Base-by-base conservation (phyloP, 1,140 invertebrate genomes). In the Cotesia typhae region DNA sequence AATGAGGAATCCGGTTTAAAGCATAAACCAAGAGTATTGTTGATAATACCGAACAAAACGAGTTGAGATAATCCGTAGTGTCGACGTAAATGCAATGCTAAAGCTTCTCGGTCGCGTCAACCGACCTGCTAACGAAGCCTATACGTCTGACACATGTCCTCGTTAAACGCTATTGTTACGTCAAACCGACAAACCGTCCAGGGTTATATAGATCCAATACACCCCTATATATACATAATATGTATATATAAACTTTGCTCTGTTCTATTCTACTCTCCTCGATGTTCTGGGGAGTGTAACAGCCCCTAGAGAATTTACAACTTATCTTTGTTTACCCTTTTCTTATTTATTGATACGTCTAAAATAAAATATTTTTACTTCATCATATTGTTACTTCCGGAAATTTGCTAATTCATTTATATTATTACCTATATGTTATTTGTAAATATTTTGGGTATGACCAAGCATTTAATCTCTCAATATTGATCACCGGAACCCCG, bases 161-260 rank as follows among this genome's bases (percentile, higher is more conserved):
- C 82, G 79, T 84, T 86, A 85, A 80, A 79, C 73, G 77, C 81
- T 77, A 85, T 86, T 86, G 84, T 86, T 84, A 79, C 81, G 72
- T 75, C 61, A 59, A 60, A 28, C 17, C 51, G n/a, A 52, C 60
- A 71, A 67, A 59, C 17, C 17, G 20, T 65, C 52, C 37, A n/a
- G 41, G 59, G 10, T 12, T 10, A 14, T 14, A 38, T 38, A 51
- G 65, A 47, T 47, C 41, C 41, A 47, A 47, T 47, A 47, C 41
- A 47, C 41, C 41, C 41, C 41, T 47, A 47, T 47, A 47, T 47
- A 47, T 28, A 28, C 28, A 28, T 28, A 28, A 28, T 28, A 28
- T 28, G 28, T 28, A 28, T 3, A 28, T 47, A 47, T 47, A 47
- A 47, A 47, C 41, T 47, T 47, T 47, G 41, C 7, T 47, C 6